These are phyloP conservation scores for Neuroterus valhalla DNA, from an alignment of 1,140 invertebrate species.

Conservation along the genomic window DNA sequence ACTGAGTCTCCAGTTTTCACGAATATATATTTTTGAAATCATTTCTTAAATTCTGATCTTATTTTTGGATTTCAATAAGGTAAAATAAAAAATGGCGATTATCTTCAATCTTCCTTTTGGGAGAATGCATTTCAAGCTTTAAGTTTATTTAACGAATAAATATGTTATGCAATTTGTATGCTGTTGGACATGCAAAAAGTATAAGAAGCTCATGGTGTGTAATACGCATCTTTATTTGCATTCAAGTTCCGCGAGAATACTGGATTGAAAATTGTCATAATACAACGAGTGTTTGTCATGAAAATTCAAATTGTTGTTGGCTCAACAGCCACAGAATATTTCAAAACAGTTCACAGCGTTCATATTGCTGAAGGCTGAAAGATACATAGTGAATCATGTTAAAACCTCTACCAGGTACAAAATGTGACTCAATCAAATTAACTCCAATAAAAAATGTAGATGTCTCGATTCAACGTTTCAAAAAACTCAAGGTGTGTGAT, in stretches of 20 bases:
- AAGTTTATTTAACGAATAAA: neutral
- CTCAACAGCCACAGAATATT: constrained; percentile 6
- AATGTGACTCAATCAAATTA: neutral
- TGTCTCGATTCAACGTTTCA: too few relatives aligned
- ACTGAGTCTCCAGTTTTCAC: too few relatives aligned
- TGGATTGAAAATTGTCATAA: constrained; percentile 10
- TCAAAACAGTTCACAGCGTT: neutral
- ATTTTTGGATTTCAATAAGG: too few relatives aligned
- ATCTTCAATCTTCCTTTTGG: too few relatives aligned
- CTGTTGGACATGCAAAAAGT: constrained; percentile 15
- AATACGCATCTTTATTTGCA: constrained; percentile 17
- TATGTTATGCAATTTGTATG: constrained; percentile 4
- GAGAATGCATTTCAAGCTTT: too few relatives aligned
- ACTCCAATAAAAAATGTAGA: too few relatives aligned
- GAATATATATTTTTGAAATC: too few relatives aligned
- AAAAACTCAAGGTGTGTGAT: too few relatives aligned
- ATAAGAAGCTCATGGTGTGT: neutral
- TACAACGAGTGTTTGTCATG: constrained; percentile 23
- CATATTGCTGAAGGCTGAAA: neutral
- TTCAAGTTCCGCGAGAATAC: constrained; percentile 14
- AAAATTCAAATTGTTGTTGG: constrained; percentile 22
- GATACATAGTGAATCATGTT: neutral
- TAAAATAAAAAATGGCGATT: too few relatives aligned
- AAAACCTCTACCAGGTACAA: neutral
- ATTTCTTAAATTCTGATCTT: too few relatives aligned